Conservation (phyloP, 2,888 invertebrate genomes). For the Synanthedon myopaeformis region DNA sequence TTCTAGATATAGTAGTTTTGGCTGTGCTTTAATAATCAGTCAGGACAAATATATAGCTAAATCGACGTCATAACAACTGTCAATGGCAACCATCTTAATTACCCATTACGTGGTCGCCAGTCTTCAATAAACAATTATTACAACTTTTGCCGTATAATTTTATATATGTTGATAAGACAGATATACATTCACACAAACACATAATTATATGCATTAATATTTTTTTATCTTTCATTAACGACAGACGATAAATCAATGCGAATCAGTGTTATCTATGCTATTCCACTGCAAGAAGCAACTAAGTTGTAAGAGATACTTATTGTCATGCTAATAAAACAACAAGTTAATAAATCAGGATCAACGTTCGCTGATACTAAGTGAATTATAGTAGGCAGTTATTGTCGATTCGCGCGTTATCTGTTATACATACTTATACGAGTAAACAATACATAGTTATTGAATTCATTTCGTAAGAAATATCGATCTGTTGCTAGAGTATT, state of each 20-base stretch:
- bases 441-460: too few relatives aligned
- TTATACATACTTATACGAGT: neutral
- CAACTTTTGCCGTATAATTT: too few relatives aligned
- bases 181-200: neutral
- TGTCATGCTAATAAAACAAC: conserved; percentile 10
- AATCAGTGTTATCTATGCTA: neutral
- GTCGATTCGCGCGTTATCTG: neutral
- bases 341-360: conserved; percentile 11
- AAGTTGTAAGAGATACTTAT: conserved; percentile 1
- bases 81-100: too few relatives aligned
- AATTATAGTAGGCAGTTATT: neutral
- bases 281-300: neutral
- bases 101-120: too few relatives aligned
- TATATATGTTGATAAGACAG: neutral
- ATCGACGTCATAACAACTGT: too few relatives aligned
- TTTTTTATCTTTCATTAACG: conserved; percentile 8
- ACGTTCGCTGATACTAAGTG: neutral
- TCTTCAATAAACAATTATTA: too few relatives aligned
- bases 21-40: too few relatives aligned
- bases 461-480: too few relatives aligned
- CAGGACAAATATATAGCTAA: too few relatives aligned
- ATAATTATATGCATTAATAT: neutral
- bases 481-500: too few relatives aligned
- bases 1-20: too few relatives aligned
- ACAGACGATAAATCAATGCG: conserved; percentile 5